phyloP scores from a whole-genome alignment of 1,140 invertebrate species.

The Dicyema japonicum region DNA sequence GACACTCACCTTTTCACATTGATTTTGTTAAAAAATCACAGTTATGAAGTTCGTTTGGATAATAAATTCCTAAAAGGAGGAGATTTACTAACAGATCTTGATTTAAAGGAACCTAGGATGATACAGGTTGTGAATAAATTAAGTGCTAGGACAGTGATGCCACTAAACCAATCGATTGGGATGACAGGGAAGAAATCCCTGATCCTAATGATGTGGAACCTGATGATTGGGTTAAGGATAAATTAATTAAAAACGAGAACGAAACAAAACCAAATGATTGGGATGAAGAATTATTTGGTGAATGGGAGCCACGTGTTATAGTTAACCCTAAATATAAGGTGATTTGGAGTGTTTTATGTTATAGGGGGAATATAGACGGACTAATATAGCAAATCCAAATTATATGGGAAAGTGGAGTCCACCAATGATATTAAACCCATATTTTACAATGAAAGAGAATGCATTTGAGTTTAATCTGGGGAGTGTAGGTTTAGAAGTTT shows the following conservation, averaged over 20 bases:
- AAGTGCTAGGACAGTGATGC: too few relatives aligned
- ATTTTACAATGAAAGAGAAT: too few relatives aligned
- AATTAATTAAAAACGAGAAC: slow-evolving; percentile 12
- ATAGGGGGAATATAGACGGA: slow-evolving; percentile 52
- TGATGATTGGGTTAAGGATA: slow-evolving; percentile 29
- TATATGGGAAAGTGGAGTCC: slow-evolving; percentile 46
- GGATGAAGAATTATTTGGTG: slow-evolving; percentile 82
- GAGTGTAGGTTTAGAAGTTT: too few relatives aligned
- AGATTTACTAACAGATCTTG: too few relatives aligned
- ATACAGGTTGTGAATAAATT: too few relatives aligned
- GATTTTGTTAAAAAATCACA: too few relatives aligned
- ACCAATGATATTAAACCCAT: slow-evolving; percentile 65
- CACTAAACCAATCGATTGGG: slow-evolving; percentile 62
- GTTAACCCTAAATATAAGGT: slow-evolving; percentile 9
- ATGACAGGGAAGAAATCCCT: slow-evolving; percentile 69
- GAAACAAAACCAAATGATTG: slow-evolving; percentile 16
- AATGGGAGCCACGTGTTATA: slow-evolving; percentile 73
- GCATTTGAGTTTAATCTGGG: too few relatives aligned
- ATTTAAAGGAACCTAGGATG: too few relatives aligned
- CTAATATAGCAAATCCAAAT: slow-evolving; percentile 49
- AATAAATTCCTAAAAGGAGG: too few relatives aligned
- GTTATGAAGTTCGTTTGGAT: too few relatives aligned
- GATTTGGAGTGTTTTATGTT: slow-evolving; percentile 8
- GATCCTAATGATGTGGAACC: slow-evolving; percentile 54
- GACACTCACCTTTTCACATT: too few relatives aligned